Conservation (phyloP, 2,888 invertebrate genomes). For the Lepidocyrtinus sp. region DNA sequence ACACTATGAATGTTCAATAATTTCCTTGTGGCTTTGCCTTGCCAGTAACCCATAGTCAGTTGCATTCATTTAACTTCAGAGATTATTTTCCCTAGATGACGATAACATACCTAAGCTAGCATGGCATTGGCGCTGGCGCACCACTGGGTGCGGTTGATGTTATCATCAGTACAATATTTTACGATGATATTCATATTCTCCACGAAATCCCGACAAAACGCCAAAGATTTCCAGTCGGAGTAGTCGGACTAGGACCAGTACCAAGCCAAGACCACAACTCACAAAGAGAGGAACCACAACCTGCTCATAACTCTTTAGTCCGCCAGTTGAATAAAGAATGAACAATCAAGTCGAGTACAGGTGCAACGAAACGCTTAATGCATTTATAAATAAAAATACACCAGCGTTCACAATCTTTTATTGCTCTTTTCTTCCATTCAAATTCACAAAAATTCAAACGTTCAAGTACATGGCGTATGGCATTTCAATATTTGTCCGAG, state of each 20-base stretch:
- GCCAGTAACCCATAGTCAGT: no score
- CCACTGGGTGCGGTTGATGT: conserved; percentile 61
- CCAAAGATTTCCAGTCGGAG: no score
- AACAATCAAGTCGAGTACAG: not conserved
- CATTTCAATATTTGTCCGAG: no score
- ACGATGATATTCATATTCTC: conserved; percentile 50
- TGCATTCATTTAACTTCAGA: no score
- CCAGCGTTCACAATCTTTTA: no score
- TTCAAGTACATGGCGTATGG: not conserved
- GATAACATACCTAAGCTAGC: conserved; percentile 52
- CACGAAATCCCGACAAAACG: conserved; percentile 45
- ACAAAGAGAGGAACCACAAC: not conserved
- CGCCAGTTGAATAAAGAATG: not conserved
- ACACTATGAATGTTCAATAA: no score
- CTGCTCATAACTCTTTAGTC: no score
- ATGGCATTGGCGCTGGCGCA: conserved; percentile 56
- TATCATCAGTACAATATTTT: conserved; percentile 57
- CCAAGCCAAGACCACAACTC: no score
- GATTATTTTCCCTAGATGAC: no score
- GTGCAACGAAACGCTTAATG: conserved; percentile 29
- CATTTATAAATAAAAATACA: conserved; percentile 12
- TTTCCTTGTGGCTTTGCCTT: no score
- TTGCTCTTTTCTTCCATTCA: not conserved
- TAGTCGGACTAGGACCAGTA: no score
- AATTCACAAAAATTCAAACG: not conserved